Evolutionary conservation across 2,797 vertebrate species (phyloP), one percentile per base, ranked within the genome.

Genomic region (Odontamblyopus lacepedii): DNA sequence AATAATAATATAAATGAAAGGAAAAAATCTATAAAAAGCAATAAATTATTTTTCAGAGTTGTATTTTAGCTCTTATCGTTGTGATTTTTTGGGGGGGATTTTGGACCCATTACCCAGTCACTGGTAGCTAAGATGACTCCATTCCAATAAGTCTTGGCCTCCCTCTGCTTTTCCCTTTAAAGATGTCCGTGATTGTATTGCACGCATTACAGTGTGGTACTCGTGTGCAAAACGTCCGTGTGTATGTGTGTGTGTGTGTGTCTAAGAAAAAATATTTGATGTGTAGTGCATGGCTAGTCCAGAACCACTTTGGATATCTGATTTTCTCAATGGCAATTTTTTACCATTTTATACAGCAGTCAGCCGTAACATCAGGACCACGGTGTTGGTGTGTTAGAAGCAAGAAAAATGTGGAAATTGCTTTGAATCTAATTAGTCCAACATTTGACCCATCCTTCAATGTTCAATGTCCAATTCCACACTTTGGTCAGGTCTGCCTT

Each of bases 31-130:
- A 91, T 91, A 91, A 93, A 96, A 96, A 99, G 97, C 97, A 99
- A 99, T 99, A 99, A 98, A 97, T 99, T 98, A 98, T 99, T 99
- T 99, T 98, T 97, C 88, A 92, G 88, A 97, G 95, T 96, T 97
- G 95, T 95, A 92, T 96, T 97, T 97, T 96, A 97, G 95, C 96
- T 96, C 93, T 95, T 96, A 93, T 93, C 96, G 95, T 96, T 97
- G 95, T 96, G 94, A 95, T 95, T 94, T 94, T 95, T 94, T 48
- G 18, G 18, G 61, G 30, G 95, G 94, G 96, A 93, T 90, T 95
- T 63, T 63, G 30, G 95, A 95, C 92, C 90, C 90, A 93, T 95
- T 97, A 95, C 95, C 95, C 95, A 96, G 95, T 93, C 95, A 96
- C 96, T 93, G 89, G 86, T 88, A 85, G 87, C 86, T 80, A 79